Conservation (phyloP, 1,140 invertebrate genomes). For the Geopemphigus sp. region DNA sequence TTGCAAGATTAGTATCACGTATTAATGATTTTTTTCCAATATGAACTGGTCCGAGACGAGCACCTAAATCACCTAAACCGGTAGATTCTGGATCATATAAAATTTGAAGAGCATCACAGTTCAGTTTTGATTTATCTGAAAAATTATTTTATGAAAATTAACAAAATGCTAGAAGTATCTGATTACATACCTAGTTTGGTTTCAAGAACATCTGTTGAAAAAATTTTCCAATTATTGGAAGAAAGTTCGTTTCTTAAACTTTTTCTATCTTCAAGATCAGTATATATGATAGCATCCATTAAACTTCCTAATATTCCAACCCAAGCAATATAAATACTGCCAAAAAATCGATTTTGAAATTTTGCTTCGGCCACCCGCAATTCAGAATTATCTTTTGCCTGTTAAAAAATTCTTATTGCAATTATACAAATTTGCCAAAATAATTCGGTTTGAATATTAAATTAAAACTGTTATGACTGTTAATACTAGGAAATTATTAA, state of each 20-base stretch:
- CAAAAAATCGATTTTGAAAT: constrained; percentile 76
- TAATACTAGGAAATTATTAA: no score
- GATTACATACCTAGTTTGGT: constrained; percentile 64
- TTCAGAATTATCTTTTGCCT: constrained; percentile 65
- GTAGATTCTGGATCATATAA: constrained; percentile 79
- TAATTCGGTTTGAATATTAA: neutral
- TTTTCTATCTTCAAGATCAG: constrained; percentile 68
- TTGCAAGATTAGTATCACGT: constrained; percentile 67
- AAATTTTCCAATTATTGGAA: constrained; percentile 84
- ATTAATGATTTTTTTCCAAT: constrained; percentile 67
- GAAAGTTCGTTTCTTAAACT: constrained; percentile 60
- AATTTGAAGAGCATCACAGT: constrained; percentile 80
- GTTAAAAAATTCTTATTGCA: neutral
- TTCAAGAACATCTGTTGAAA: constrained; percentile 85
- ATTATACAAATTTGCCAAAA: neutral
- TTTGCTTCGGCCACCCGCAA: constrained; percentile 79
- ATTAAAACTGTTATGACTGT: neutral
- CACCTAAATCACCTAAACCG: constrained; percentile 76
- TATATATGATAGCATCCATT: constrained; percentile 73
- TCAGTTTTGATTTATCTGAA: constrained; percentile 59
- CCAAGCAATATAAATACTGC: constrained; percentile 80
- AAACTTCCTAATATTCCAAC: constrained; percentile 64
- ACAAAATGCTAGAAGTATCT: neutral
- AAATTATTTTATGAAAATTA: constrained; percentile 36
- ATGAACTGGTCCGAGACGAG: constrained; percentile 71